A percentile compares a stretch with the other conserved stretches of the same genome.
phyloP scores from a whole-genome alignment of 1,140 invertebrate genomes.

The Varroa destructor region DNA sequence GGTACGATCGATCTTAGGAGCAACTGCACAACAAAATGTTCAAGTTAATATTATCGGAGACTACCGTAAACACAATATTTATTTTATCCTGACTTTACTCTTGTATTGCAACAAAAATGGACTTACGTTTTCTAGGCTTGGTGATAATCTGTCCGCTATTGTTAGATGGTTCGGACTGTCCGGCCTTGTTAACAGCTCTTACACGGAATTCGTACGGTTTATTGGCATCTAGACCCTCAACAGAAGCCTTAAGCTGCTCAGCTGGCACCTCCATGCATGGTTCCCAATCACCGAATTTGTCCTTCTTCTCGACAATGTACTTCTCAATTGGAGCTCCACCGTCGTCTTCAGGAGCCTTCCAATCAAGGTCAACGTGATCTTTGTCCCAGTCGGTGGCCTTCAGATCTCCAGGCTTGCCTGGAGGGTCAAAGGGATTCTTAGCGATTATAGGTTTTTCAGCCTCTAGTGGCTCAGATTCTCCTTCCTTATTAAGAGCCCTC shows the following conservation, averaged over 20 bases:
- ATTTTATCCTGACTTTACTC: not conserved
- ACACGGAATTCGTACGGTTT: conserved; percentile 82
- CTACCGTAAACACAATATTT: not conserved
- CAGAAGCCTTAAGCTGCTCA: conserved; percentile 61
- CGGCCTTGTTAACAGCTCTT: conserved; percentile 63
- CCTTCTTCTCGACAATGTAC: conserved; percentile 81
- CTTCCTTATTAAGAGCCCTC: conserved; percentile 85
- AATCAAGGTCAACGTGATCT: conserved; percentile 73
- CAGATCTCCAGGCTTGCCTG: conserved; percentile 76
- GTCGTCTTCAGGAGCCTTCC: conserved; percentile 63
- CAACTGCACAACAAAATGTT: conserved; percentile 36
- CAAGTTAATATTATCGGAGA: not conserved
- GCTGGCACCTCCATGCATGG: conserved; percentile 70
- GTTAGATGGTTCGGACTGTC: conserved; percentile 53
- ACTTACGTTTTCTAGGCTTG: conserved; percentile 59
- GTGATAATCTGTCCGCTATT: conserved; percentile 72
- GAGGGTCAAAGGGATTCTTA: conserved; percentile 93
- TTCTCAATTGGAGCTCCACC: conserved; percentile 72
- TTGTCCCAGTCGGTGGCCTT: conserved; percentile 90
- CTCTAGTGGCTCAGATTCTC: conserved; percentile 82
- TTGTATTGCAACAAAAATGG: not conserved
- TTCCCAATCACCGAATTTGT: conserved; percentile 86
- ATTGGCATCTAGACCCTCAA: conserved; percentile 76
- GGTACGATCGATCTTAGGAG: conserved; percentile 40
- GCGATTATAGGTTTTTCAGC: conserved; percentile 72